Conservation (phyloP, 2,797 vertebrate genomes). For the Helostoma temminkii region DNA sequence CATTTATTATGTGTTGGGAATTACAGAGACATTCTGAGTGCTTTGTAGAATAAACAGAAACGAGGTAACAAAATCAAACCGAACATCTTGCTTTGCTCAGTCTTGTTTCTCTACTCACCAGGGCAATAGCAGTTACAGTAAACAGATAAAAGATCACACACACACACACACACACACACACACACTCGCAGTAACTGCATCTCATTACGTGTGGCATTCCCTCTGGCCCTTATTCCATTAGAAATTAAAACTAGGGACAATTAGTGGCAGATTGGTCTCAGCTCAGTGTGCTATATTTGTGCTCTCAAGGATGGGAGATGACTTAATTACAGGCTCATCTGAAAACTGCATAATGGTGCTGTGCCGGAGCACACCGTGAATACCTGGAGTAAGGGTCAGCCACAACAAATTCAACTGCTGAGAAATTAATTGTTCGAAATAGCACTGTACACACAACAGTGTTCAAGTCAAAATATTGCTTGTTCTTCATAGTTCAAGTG, state of each 20-base stretch:
- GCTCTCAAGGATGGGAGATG: slow-evolving; percentile 74
- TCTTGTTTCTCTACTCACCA: slow-evolving; percentile 62
- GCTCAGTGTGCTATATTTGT: slow-evolving; percentile 66
- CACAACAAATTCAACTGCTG: slow-evolving; percentile 25
- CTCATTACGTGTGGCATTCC: slow-evolving; percentile 80
- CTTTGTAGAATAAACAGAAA: slow-evolving; percentile 63
- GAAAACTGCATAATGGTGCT: slow-evolving; percentile 48
- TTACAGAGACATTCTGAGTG: slow-evolving; percentile 47
- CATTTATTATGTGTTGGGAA: slow-evolving; percentile 43
- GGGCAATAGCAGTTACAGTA: slow-evolving; percentile 70
- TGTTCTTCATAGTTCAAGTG: background rate
- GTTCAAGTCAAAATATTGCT: background rate
- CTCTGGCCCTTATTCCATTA: slow-evolving; percentile 82
- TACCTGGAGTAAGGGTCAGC: slow-evolving; percentile 43
- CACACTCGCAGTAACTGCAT: slow-evolving; percentile 54
- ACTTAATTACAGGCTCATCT: slow-evolving; percentile 83
- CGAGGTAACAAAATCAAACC: slow-evolving; percentile 53
- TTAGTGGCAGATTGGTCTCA: slow-evolving; percentile 83
- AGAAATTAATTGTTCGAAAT: slow-evolving; percentile 30
- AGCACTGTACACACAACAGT: background rate
- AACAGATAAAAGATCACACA: slow-evolving; percentile 67
- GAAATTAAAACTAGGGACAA: slow-evolving; percentile 85
- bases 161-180: slow-evolving; percentile 35
- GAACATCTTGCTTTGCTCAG: slow-evolving; percentile 65
- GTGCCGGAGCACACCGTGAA: slow-evolving; percentile 31